A percentile compares a stretch with the other conserved stretches of the same genome.
Conservation (phyloP, 2,888 invertebrate genomes). For the Amaurobius ferox region DNA sequence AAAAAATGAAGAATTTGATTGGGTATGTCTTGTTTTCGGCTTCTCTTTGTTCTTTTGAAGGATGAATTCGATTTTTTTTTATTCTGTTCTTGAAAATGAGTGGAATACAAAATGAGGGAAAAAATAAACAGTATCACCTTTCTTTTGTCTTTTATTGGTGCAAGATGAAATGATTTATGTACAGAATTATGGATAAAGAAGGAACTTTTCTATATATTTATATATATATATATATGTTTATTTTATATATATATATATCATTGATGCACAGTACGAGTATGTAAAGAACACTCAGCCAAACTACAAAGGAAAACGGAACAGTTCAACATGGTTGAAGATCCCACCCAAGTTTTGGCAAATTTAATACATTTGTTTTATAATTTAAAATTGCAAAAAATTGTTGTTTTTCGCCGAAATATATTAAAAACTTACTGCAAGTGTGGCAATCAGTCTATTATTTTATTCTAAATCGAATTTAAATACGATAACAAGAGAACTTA, state of each 20-base stretch:
- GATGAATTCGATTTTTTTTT: too few species aligned
- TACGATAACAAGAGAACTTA: too few species aligned
- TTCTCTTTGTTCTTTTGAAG: too few species aligned
- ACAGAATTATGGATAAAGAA: conserved; percentile 67
- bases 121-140: conserved; percentile 36
- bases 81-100: background rate
- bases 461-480: too few species aligned
- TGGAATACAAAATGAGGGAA: background rate
- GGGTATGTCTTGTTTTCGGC: too few species aligned
- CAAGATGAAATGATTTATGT: conserved; percentile 72
- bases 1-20: background rate
- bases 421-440: too few species aligned
- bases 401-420: too few species aligned
- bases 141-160: conserved; percentile 69
- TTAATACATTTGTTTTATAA: too few species aligned
- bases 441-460: too few species aligned
- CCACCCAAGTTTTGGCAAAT: too few species aligned
- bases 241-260: conserved; percentile 33
- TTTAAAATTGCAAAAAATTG: too few species aligned
- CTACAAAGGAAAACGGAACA: conserved; percentile 33
- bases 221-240: conserved; percentile 29
- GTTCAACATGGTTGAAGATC: conserved; percentile 32
- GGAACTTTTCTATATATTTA: conserved; percentile 62
- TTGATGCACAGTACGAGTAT: conserved; percentile 70
- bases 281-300: conserved; percentile 66